Conservation (phyloP, 2,797 vertebrate species). For the Lepilemur ruficaudatus region DNA sequence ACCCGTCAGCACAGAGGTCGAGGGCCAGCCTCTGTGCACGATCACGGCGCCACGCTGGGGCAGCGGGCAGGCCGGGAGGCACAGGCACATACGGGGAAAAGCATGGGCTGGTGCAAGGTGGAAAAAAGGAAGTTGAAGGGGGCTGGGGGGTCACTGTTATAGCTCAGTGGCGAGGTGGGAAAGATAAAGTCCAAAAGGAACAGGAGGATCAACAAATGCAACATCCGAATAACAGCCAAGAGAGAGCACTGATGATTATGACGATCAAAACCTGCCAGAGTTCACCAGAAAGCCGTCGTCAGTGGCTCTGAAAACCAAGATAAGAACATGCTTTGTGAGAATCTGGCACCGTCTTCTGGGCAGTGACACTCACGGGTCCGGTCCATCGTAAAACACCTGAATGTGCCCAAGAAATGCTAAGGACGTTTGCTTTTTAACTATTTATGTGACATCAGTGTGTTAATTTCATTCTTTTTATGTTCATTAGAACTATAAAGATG, state of each 20-base stretch:
- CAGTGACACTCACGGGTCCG: not conserved
- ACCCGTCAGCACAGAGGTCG: too few species aligned
- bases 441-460: conserved; percentile 72
- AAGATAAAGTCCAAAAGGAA: not conserved
- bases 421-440: conserved; percentile 59
- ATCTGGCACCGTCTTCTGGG: not conserved
- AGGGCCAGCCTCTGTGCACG: too few species aligned
- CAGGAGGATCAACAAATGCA: not conserved
- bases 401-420: conserved; percentile 68
- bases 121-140: not conserved
- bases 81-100: not conserved
- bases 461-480: conserved; percentile 67
- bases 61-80: not conserved
- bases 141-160: fast-evolving
- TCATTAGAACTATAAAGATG: not conserved
- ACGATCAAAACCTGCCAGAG: not conserved
- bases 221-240: not conserved
- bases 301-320: not conserved
- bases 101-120: not conserved
- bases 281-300: not conserved
- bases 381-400: not conserved
- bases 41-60: not conserved
- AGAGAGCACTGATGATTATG: not conserved
- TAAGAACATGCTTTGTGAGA: not conserved
- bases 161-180: not conserved